Evolutionary conservation across 2,888 invertebrate species (phyloP).

Genomic region (Epistrophe grossulariae): DNA sequence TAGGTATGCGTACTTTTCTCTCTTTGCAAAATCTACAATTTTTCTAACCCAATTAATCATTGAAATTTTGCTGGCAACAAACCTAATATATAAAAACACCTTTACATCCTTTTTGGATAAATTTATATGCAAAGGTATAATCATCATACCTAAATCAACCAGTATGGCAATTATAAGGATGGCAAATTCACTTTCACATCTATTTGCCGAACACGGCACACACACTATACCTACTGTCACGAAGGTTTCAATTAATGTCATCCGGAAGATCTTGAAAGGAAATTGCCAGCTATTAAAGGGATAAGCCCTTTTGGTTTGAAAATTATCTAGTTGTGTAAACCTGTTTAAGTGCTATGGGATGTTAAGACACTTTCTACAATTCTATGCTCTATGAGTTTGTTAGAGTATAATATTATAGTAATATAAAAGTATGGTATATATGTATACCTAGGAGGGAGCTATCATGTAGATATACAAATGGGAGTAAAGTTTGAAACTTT

Average conservation of each 20-base stretch:
- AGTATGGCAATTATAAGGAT: constrained; percentile 1
- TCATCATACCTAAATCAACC: background rate
- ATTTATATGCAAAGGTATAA: background rate
- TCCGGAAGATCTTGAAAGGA: constrained; percentile 59
- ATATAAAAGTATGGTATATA: background rate
- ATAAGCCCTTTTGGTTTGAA: constrained; percentile 49
- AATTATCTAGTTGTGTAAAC: constrained; percentile 60
- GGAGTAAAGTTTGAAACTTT: constrained; percentile 6
- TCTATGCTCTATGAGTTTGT: background rate
- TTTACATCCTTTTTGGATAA: background rate
- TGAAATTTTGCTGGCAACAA: background rate
- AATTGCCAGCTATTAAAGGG: constrained; percentile 63
- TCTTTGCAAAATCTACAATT: background rate
- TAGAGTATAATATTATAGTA: background rate
- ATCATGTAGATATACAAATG: background rate
- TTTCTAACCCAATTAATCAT: background rate
- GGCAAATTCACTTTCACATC: constrained; percentile 4
- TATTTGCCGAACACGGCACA: background rate
- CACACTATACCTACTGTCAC: background rate
- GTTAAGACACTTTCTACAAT: background rate
- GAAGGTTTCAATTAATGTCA: constrained; percentile 67
- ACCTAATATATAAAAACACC: background rate
- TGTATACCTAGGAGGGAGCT: no score
- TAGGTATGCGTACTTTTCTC: no score
- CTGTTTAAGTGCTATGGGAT: constrained; percentile 52